Evolutionary conservation across 2,797 vertebrate species (phyloP).

Genomic region (Tapera naevia): DNA sequence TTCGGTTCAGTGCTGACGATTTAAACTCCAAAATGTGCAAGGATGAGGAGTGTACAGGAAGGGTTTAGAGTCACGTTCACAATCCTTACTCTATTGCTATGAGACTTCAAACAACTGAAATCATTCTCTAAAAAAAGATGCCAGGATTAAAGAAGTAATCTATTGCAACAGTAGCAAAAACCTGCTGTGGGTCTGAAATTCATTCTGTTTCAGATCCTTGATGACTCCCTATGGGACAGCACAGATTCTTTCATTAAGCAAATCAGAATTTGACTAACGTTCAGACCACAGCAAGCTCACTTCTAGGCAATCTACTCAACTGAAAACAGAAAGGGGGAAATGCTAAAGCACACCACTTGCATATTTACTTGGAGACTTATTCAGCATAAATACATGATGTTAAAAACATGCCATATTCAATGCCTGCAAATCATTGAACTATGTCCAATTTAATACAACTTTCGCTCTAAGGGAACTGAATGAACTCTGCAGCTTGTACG

Average conservation of each 20-base stretch:
- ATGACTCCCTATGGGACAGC: background rate
- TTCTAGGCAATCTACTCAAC: background rate
- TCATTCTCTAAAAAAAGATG: background rate
- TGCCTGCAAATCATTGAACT: slow-evolving; percentile 35
- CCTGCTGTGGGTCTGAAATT: background rate
- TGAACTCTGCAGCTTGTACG: background rate
- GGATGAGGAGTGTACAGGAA: background rate
- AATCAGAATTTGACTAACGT: background rate
- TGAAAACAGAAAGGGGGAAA: background rate
- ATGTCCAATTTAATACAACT: slow-evolving; percentile 36
- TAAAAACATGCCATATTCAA: background rate
- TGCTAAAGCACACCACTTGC: background rate
- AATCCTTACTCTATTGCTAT: background rate
- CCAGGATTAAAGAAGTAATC: background rate
- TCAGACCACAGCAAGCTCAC: background rate
- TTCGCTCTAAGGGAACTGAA: background rate
- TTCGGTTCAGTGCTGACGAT: background rate
- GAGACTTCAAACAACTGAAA: background rate
- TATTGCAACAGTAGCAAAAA: background rate
- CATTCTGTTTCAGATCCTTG: background rate
- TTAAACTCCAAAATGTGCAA: background rate
- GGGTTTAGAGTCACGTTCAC: background rate
- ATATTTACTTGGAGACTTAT: background rate
- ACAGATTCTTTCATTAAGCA: background rate
- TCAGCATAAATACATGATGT: background rate